phyloP scores from a whole-genome alignment of 2,797 vertebrate species.

The Enteromius paludinosus region DNA sequence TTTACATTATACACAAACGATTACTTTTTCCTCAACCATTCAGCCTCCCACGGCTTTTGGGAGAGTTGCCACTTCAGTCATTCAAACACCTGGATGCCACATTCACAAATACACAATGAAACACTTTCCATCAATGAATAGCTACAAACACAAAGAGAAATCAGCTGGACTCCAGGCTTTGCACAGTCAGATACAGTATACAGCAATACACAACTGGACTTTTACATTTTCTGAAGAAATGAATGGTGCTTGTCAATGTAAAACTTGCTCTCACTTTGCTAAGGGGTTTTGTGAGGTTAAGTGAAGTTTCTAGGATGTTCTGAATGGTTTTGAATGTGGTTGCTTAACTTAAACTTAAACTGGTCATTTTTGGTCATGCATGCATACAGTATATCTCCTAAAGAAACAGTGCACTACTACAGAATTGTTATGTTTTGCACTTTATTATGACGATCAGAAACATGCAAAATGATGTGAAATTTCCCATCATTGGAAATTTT shows the following conservation, averaged over 20 bases:
- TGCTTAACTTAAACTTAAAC: background rate
- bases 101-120: slow-evolving; percentile 63
- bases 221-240: background rate
- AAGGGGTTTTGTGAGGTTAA: background rate
- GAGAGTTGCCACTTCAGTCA: slow-evolving; percentile 66
- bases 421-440: too few species aligned
- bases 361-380: background rate
- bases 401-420: too few species aligned
- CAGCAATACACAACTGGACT: background rate
- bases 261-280: background rate
- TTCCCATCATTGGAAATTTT: too few species aligned
- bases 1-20: slow-evolving; percentile 20
- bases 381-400: background rate
- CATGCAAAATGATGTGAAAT: too few species aligned
- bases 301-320: background rate
- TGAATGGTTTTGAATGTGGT: background rate
- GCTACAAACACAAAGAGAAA: slow-evolving; percentile 38
- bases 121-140: slow-evolving; percentile 63
- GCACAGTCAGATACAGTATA: background rate
- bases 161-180: background rate
- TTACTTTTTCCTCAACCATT: slow-evolving; percentile 22
- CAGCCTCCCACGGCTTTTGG: slow-evolving; percentile 51
- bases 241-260: background rate
- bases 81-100: slow-evolving; percentile 73
- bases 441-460: too few species aligned